These are phyloP conservation scores for Mionectes macconnelli DNA, from an alignment of 2,113 vertebrate genomes.

Conservation along the genomic window DNA sequence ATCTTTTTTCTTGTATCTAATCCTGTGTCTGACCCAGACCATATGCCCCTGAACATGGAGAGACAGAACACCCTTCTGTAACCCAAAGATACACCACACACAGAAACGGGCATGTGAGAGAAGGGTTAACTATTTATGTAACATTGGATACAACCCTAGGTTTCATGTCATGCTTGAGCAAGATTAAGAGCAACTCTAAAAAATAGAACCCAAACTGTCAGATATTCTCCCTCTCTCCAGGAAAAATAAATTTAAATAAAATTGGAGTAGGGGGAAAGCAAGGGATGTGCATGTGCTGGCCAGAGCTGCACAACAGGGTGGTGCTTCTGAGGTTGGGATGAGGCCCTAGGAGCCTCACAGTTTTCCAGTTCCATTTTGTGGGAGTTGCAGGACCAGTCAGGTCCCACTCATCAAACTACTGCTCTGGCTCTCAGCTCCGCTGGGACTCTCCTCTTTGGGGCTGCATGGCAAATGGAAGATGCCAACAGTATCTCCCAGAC, in stretches of 20 bases:
- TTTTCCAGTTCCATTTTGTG: background rate
- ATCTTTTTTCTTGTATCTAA: background rate
- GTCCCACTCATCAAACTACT: background rate
- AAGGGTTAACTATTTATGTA: background rate
- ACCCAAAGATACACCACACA: background rate
- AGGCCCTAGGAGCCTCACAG: background rate
- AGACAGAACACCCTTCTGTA: background rate
- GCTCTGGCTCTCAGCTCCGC: background rate
- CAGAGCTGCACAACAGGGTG: accelerated
- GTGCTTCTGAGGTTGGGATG: accelerated
- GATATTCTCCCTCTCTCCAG: background rate
- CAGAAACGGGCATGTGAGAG: background rate
- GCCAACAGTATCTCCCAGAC: background rate
- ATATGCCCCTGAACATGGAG: accelerated
- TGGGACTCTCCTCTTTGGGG: accelerated
- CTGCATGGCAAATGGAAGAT: background rate
- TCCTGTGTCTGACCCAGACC: background rate
- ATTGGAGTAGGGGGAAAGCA: accelerated
- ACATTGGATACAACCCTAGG: background rate
- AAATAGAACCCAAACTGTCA: background rate
- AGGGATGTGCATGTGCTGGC: accelerated
- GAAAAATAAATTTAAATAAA: background rate
- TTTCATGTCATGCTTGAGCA: background rate
- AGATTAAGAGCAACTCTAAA: background rate
- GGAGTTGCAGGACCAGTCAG: accelerated